Evolutionary conservation across 1,140 invertebrate genomes (phyloP).

Genomic region (Drosophila tristis): DNA sequence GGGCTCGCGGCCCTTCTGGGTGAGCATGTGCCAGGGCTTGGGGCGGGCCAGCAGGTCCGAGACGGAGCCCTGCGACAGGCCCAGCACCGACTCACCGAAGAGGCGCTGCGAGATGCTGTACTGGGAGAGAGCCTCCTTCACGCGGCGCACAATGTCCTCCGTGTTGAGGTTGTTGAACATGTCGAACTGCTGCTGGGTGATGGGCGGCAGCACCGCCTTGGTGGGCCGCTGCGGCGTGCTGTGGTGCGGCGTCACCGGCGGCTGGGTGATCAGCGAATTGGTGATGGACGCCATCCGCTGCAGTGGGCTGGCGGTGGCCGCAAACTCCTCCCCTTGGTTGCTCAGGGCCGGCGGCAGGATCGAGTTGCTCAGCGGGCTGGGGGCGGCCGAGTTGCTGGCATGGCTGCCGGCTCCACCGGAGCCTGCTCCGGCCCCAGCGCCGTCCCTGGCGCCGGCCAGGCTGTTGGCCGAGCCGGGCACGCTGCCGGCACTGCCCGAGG

Average conservation of each 20-base stretch:
- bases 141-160: constrained; percentile 98
- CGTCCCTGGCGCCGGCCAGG: constrained; percentile 57
- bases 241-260: constrained; percentile 92
- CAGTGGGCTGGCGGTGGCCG: constrained; percentile 94
- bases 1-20: constrained; percentile 97
- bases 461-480: constrained; percentile 88
- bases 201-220: constrained; percentile 97
- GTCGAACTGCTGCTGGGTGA: constrained; percentile 99
- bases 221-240: constrained; percentile 93
- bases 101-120: constrained; percentile 99
- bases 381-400: constrained; percentile 85
- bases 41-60: constrained; percentile 97
- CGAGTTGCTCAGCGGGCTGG: constrained; percentile 91
- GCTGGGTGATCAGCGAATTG: constrained; percentile 97
- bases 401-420: neutral
- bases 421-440: constrained; percentile 74
- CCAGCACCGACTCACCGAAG: constrained; percentile 98
- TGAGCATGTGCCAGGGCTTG: constrained; percentile 99
- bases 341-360: constrained; percentile 92
- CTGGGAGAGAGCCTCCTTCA: constrained; percentile 98
- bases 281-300: constrained; percentile 99
- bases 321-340: constrained; percentile 89
- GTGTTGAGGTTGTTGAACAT: constrained; percentile 99
- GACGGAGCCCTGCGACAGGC: constrained; percentile 97
- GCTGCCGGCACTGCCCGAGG: constrained; percentile 79